Conservation (phyloP, 2,797 vertebrate species). For the Avahi laniger region DNA sequence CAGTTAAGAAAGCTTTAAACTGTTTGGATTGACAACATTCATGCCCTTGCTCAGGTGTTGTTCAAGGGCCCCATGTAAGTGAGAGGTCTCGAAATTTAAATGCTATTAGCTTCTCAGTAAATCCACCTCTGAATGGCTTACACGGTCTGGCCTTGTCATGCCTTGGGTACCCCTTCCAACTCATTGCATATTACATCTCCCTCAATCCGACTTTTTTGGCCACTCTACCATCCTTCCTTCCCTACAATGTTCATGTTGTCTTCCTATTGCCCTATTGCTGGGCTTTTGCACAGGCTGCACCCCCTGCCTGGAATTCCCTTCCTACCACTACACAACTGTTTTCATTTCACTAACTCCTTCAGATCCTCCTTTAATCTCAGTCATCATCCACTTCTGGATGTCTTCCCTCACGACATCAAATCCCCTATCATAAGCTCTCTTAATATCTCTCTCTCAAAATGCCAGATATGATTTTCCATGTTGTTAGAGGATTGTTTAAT, state of each 20-base stretch:
- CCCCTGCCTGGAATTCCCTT: background rate
- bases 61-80: background rate
- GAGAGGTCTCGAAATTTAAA: background rate
- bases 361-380: background rate
- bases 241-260: background rate
- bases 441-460: background rate
- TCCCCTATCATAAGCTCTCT: background rate
- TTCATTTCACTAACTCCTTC: background rate
- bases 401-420: background rate
- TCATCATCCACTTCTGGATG: background rate
- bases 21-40: background rate
- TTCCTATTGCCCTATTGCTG: background rate
- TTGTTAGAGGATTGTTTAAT: background rate
- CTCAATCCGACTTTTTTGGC: background rate
- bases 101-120: background rate
- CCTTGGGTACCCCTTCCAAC: background rate
- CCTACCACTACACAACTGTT: background rate
- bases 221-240: background rate
- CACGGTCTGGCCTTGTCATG: no score
- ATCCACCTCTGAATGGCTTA: background rate
- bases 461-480: background rate
- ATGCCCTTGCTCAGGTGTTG: background rate
- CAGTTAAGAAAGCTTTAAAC: background rate
- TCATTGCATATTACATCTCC: accelerated
- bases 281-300: background rate